phyloP scores from a whole-genome alignment of 2,797 vertebrate genomes.

The Ceryle rudis region DNA sequence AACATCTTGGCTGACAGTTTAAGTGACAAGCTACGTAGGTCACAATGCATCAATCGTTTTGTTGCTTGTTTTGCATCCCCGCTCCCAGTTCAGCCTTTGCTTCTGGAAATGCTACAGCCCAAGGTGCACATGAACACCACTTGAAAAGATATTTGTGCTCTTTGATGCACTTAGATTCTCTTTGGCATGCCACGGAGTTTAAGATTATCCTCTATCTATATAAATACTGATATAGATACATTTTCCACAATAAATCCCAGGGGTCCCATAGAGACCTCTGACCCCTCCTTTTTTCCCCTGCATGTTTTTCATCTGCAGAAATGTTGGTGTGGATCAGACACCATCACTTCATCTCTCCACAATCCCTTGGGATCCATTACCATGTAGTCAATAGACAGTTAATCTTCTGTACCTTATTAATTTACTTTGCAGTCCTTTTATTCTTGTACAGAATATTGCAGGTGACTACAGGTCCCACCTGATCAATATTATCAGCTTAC shows the following conservation, averaged over 20 bases:
- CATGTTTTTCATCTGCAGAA: neutral
- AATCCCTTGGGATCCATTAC: rapidly evolving
- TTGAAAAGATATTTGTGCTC: neutral
- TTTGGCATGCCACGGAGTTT: neutral
- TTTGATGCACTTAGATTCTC: neutral
- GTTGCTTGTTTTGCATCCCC: neutral
- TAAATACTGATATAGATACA: neutral
- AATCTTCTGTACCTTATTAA: neutral
- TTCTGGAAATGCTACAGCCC: neutral
- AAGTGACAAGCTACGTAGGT: neutral
- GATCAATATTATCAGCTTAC: neutral
- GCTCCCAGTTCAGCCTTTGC: neutral
- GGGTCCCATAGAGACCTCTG: neutral
- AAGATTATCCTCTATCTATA: neutral
- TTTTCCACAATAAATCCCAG: neutral
- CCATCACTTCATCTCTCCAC: rapidly evolving
- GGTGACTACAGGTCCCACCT: neutral
- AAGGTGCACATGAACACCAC: neutral
- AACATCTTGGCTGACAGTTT: neutral
- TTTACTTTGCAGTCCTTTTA: neutral
- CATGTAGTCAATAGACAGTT: neutral
- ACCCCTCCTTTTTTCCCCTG: neutral
- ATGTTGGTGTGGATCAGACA: neutral
- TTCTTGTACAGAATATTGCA: neutral
- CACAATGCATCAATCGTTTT: neutral